These are phyloP conservation scores for Lordiphosa stackelbergi DNA, from an alignment of 1,140 invertebrate species.

Conservation along the genomic window DNA sequence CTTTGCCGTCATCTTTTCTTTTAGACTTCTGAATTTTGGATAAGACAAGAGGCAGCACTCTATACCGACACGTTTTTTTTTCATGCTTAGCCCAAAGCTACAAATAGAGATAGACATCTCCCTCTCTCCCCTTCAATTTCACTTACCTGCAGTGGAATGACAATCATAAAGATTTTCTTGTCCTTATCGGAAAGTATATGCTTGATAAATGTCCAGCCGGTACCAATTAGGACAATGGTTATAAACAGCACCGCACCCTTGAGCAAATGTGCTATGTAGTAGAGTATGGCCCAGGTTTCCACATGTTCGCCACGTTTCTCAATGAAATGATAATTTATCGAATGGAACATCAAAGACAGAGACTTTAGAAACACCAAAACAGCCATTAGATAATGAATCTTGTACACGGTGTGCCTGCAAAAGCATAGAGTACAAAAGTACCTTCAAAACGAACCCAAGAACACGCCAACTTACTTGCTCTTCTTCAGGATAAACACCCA, in stretches of 20 bases:
- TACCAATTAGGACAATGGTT: slow-evolving; percentile 96
- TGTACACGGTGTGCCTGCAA: slow-evolving; percentile 89
- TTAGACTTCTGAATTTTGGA: too few relatives aligned
- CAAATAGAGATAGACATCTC: too few relatives aligned
- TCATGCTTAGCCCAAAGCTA: too few relatives aligned
- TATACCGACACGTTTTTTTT: too few relatives aligned
- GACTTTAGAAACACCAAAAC: slow-evolving; percentile 95
- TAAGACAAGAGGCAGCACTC: too few relatives aligned
- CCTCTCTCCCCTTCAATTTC: too few relatives aligned
- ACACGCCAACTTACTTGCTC: slow-evolving; percentile 81
- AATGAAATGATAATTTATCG: slow-evolving; percentile 98
- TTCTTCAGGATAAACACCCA: slow-evolving; percentile 94
- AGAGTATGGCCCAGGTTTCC: slow-evolving; percentile 97
- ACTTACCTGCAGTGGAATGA: slow-evolving; percentile 95
- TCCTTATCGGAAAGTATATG: slow-evolving; percentile 97
- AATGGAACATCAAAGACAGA: slow-evolving; percentile 95
- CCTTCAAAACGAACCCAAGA: background rate
- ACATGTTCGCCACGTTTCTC: slow-evolving; percentile 95
- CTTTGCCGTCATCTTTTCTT: too few relatives aligned
- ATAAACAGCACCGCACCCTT: slow-evolving; percentile 97
- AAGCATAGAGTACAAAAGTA: background rate
- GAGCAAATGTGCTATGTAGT: slow-evolving; percentile 96
- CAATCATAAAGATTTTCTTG: slow-evolving; percentile 99
- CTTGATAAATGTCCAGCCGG: slow-evolving; percentile 99
- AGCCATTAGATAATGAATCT: slow-evolving; percentile 98